Conservation (phyloP, 2,113 vertebrate species). For the Myrmecobius fasciatus region DNA sequence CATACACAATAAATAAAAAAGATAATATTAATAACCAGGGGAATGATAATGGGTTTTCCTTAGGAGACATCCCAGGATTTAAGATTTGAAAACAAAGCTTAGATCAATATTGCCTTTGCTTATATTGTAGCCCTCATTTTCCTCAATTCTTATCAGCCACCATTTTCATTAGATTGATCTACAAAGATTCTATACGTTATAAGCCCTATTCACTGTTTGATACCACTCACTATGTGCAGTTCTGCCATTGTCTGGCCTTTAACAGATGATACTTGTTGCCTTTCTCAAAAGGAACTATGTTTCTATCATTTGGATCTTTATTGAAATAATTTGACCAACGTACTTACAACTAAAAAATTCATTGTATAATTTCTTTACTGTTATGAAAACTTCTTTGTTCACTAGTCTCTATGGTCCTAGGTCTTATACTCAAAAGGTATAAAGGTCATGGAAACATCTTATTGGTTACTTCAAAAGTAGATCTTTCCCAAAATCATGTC, state of each 20-base stretch:
- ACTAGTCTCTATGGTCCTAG: neutral
- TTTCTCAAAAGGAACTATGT: too few relatives aligned
- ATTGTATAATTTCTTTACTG: neutral
- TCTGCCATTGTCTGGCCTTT: too few relatives aligned
- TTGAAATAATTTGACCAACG: neutral
- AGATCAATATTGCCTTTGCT: neutral
- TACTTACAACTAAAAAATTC: neutral
- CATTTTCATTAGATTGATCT: neutral
- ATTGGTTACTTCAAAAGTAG: neutral
- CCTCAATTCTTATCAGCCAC: neutral
- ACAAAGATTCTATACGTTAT: neutral
- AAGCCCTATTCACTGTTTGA: neutral
- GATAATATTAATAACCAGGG: neutral
- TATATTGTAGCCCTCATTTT: neutral
- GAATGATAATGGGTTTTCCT: too few relatives aligned
- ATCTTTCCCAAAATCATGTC: neutral
- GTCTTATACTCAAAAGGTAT: neutral
- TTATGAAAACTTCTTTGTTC: neutral
- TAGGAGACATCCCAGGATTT: neutral
- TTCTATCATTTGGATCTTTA: too few relatives aligned
- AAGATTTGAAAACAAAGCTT: neutral
- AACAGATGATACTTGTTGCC: too few relatives aligned
- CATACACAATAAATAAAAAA: neutral
- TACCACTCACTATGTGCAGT: too few relatives aligned
- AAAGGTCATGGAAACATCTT: neutral